phyloP scores from a whole-genome alignment of 2,797 vertebrate genomes.

The Rhinichthys osculus region DNA sequence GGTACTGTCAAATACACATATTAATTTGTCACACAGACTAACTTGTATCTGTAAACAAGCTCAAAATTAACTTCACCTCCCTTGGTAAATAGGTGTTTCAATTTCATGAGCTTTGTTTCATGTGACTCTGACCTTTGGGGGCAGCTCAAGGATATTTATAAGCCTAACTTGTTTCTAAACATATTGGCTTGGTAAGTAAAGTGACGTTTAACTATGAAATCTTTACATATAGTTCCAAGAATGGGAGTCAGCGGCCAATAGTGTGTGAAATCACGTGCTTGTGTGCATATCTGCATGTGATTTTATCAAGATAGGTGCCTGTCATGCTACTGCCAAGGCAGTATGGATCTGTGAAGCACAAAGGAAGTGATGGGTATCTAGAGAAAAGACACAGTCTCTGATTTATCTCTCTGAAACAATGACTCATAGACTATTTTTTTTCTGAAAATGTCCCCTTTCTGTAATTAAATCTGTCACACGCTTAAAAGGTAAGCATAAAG shows the following conservation, averaged over 20 bases:
- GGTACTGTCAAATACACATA: conserved; percentile 28
- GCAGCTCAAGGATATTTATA: conserved; percentile 11
- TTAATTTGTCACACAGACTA: conserved; percentile 33
- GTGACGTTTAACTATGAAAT: background rate
- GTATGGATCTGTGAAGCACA: background rate
- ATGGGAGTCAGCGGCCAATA: background rate
- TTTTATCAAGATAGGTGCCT: background rate
- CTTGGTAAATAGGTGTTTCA: conserved; percentile 41
- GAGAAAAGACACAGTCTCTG: background rate
- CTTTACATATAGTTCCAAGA: background rate
- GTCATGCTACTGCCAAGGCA: background rate
- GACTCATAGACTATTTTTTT: background rate
- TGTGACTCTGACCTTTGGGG: conserved; percentile 21
- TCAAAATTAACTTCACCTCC: conserved; percentile 22
- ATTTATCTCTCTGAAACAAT: conserved; percentile 1
- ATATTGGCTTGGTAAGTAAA: background rate
- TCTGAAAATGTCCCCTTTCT: background rate
- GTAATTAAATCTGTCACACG: conserved; percentile 62
- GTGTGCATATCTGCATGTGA: background rate
- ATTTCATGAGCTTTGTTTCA: background rate
- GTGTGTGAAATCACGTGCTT: background rate
- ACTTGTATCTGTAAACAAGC: conserved; percentile 37
- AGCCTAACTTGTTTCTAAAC: conserved; percentile 17
- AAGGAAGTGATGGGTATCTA: background rate
- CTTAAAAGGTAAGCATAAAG: conserved; percentile 43